phyloP scores from a whole-genome alignment of 2,113 vertebrate species.

The Ptilonorhynchus violaceus region DNA sequence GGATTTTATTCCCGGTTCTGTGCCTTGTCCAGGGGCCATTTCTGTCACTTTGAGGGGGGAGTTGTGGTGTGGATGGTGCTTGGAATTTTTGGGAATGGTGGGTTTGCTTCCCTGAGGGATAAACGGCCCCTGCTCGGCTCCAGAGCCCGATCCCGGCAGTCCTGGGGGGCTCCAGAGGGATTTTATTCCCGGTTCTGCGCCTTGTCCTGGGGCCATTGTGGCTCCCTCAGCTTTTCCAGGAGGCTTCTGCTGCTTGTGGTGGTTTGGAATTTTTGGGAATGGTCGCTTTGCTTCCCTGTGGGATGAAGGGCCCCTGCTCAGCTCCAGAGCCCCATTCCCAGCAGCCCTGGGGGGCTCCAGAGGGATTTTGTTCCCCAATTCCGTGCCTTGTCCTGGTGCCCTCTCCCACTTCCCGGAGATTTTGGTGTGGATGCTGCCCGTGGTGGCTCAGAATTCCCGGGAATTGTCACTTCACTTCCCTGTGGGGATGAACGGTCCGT shows the following conservation, averaged over 20 bases:
- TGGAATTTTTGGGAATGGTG: neutral
- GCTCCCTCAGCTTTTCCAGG: too few relatives aligned
- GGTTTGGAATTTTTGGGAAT: neutral
- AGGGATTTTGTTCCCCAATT: neutral
- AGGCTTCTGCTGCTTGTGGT: too few relatives aligned
- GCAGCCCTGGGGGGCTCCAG: neutral
- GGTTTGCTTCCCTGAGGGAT: neutral
- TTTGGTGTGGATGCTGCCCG: neutral
- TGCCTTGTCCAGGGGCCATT: too few relatives aligned
- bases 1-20: too few relatives aligned
- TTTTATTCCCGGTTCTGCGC: neutral
- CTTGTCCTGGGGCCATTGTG: too few relatives aligned
- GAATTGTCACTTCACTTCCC: neutral
- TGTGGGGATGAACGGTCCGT: fast-evolving
- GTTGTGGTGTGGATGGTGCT: too few relatives aligned
- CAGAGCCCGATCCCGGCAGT: neutral
- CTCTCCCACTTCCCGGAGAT: neutral
- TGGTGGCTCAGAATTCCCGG: neutral
- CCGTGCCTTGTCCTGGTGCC: fast-evolving
- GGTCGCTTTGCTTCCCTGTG: fast-evolving
- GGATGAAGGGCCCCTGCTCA: fast-evolving
- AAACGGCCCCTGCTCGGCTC: neutral
- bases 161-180: neutral
- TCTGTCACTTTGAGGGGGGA: too few relatives aligned
- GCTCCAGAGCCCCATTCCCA: neutral